Evolutionary conservation across 1,140 invertebrate species (phyloP).

Genomic region (Dolichoris vasculosae): DNA sequence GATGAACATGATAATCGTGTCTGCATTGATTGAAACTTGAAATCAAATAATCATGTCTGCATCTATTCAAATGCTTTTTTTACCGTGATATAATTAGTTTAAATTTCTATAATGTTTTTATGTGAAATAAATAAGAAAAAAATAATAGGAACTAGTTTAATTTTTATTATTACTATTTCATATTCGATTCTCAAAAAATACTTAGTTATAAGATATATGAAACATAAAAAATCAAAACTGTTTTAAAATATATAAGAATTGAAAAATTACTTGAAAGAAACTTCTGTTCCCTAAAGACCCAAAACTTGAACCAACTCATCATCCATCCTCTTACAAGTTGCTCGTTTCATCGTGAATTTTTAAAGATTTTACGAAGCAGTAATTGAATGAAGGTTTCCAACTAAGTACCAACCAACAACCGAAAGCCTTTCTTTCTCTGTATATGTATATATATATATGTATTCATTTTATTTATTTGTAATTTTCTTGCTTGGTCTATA

Average conservation of each 20-base stretch:
- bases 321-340: background rate
- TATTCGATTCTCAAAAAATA: too few species aligned
- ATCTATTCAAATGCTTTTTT: too few species aligned
- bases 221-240: background rate
- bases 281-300: background rate
- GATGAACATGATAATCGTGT: too few species aligned
- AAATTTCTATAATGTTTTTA: too few species aligned
- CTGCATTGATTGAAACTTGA: too few species aligned
- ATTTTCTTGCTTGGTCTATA: background rate
- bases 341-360: slow-evolving; percentile 43
- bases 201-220: too few species aligned
- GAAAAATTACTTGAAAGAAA: slow-evolving; percentile 21
- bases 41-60: too few species aligned
- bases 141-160: too few species aligned
- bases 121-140: too few species aligned
- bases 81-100: too few species aligned
- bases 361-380: slow-evolving; percentile 60
- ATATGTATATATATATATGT: slow-evolving; percentile 40
- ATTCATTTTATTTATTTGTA: slow-evolving; percentile 28
- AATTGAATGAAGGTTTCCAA: slow-evolving; percentile 55
- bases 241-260: background rate
- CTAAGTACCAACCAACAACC: background rate
- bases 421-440: background rate
- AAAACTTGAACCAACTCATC: background rate
- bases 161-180: too few species aligned